Evolutionary conservation across 1,140 invertebrate species (phyloP), one percentile per base, ranked within the genome.

Genomic region (Drosophila melanica): DNA sequence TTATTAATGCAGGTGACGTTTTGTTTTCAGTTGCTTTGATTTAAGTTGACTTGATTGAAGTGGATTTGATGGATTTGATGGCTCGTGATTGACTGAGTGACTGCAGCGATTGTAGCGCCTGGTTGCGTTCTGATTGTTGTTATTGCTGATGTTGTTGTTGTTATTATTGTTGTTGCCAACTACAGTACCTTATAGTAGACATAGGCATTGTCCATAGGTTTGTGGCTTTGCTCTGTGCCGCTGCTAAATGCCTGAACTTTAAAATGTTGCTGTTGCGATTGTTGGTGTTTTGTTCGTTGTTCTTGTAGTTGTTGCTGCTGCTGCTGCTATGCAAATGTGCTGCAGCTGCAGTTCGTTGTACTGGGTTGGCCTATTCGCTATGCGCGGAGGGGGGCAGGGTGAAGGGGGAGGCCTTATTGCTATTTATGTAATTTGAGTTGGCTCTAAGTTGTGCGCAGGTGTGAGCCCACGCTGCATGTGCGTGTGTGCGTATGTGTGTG

Each of bases 141-240:
- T 58, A 50, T 37, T 66, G 65, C 30, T 57, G 65, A 20, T 57
- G 50, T 62, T 60, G 16, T 8, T 35, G 47, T 30, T 53, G 16
- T 58, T 58, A 45, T 30, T 66, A 65, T 35, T 57, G 50, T 62
- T 60, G 16, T 23, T 33, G 39, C 18, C 37, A 72, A 35, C 62
- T 86, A 87, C 80, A 91, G 64, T 91, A 91, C 90, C 90, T 91
- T 91, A 84, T 91, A 91, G 90, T 91, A 91, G 75, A 91, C 90
- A 82, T 91, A 91, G 82, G 90, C 90, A 91, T 91, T 91, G 90
- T 91, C 90, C 90, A 91, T 91, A 91, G 76, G 90, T 91, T 91
- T 89, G 50, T 77, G 74, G 66, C 58, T 67, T 66, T 59, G 64
- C 75, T 68, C 53, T 74, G 37, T 73, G 69, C 33, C 44, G 66